Percentiles rank a stretch among this genome's conserved stretches.
These are phyloP conservation scores for Limenitis camilla DNA, from an alignment of 2,888 invertebrate genomes.

Conservation along the genomic window DNA sequence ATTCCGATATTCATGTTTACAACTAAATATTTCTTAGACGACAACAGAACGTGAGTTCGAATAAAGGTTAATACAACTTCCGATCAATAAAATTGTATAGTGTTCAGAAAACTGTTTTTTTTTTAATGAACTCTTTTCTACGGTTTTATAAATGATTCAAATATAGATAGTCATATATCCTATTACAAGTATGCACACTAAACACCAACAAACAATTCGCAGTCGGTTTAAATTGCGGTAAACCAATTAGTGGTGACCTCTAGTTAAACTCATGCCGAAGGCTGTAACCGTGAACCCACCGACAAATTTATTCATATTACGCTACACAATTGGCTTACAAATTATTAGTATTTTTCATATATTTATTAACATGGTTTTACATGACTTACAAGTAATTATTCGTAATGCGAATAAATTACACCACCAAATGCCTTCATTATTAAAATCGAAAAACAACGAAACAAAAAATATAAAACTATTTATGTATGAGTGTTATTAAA, in stretches of 20 bases:
- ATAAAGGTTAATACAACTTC: too few species aligned
- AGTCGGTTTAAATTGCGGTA: conserved; percentile 29
- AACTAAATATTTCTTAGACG: background rate
- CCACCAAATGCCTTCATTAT: conserved; percentile 55
- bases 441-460: conserved; percentile 3
- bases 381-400: conserved; percentile 1
- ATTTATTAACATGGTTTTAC: background rate
- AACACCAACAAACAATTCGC: conserved; percentile 66
- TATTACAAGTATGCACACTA: conserved; percentile 56
- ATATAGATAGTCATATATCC: conserved; percentile 13
- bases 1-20: background rate
- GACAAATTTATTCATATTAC: conserved; percentile 26
- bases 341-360: background rate
- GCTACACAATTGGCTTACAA: conserved; percentile 1
- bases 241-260: conserved; percentile 53
- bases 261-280: conserved; percentile 55
- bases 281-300: conserved; percentile 27
- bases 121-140: too few species aligned
- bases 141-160: conserved; percentile 38
- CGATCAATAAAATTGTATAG: too few species aligned
- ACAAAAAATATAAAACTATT: too few species aligned
- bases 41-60: too few species aligned
- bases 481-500: background rate
- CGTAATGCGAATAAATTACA: conserved; percentile 29
- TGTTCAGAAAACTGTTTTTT: background rate